phyloP scores from a whole-genome alignment of 1,140 invertebrate genomes.

The Lepidostoma basale region DNA sequence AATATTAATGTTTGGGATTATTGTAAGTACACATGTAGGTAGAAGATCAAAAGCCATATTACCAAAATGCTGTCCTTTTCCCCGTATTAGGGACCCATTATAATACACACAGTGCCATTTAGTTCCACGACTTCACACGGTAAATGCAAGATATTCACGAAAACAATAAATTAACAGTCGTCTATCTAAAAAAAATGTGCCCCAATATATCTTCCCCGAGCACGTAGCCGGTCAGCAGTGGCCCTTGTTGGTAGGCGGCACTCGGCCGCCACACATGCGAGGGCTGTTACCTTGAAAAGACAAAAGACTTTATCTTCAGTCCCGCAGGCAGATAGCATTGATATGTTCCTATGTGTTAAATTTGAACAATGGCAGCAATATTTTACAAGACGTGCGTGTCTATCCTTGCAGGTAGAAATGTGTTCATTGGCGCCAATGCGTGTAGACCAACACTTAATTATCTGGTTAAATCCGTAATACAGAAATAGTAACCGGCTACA shows the following conservation, averaged over 20 bases:
- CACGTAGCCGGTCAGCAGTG: too few relatives aligned
- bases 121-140: too few relatives aligned
- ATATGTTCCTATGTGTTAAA: conserved; percentile 12
- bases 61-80: too few relatives aligned
- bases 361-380: conserved; percentile 21
- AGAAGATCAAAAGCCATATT: too few relatives aligned
- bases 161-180: neutral
- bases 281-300: neutral
- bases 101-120: too few relatives aligned
- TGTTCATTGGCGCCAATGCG: conserved; percentile 36
- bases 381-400: conserved; percentile 31
- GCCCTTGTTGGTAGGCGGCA: too few relatives aligned
- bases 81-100: too few relatives aligned
- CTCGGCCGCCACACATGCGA: conserved; percentile 13
- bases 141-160: conserved; percentile 11
- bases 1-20: too few relatives aligned
- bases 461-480: conserved; percentile 31
- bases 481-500: conserved; percentile 18
- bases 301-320: conserved; percentile 11
- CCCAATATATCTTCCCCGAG: neutral
- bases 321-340: neutral
- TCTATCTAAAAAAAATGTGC: neutral
- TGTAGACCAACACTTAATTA: conserved; percentile 37
- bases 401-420: conserved; percentile 28
- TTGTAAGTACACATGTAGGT: too few relatives aligned